A percentile compares a stretch with the other conserved stretches of the same genome.
Evolutionary conservation across 37 sponge, comb jelly and placozoan species (phyloP).

Genomic region (Cladorhizidae sp.): DNA sequence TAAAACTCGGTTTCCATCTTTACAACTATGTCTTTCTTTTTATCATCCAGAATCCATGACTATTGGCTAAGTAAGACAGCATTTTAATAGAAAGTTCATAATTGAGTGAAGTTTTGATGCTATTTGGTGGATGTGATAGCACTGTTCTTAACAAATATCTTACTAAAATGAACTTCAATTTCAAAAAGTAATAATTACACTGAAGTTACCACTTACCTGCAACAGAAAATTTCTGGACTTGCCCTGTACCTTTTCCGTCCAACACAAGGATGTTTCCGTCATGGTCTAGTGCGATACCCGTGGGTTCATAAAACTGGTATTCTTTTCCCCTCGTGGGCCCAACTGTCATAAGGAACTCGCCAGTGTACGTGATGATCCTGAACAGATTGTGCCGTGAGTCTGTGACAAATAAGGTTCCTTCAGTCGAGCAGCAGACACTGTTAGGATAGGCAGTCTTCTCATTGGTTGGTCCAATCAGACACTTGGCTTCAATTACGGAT

Average conservation of each 20-base stretch:
- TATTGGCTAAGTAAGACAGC: too few species aligned
- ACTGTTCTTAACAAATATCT: not conserved
- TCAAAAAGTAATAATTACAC: too few species aligned
- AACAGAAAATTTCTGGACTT: slow-evolving; percentile 33
- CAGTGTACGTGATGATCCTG: slow-evolving; percentile 35
- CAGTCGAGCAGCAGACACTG: slow-evolving; percentile 23
- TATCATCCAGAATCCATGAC: too few species aligned
- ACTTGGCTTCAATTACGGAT: slow-evolving; percentile 3
- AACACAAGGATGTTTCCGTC: slow-evolving; percentile 32
- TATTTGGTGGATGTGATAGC: too few species aligned
- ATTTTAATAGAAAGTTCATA: too few species aligned
- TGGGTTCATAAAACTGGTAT: slow-evolving; percentile 29
- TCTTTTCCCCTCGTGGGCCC: slow-evolving; percentile 33
- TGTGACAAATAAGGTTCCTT: slow-evolving; percentile 18
- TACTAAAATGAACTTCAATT: not conserved
- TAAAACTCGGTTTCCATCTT: too few species aligned
- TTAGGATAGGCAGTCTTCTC: slow-evolving; percentile 4
- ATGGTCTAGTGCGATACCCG: slow-evolving; percentile 18
- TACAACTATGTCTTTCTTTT: too few species aligned
- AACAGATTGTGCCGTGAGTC: slow-evolving; percentile 16
- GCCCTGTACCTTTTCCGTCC: slow-evolving; percentile 8
- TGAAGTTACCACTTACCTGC: slow-evolving; percentile 13
- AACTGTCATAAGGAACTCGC: slow-evolving; percentile 24
- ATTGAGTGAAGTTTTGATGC: too few species aligned
- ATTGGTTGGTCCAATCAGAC: slow-evolving; percentile 10